Evolutionary conservation across 2,797 vertebrate genomes (phyloP), one percentile per base, ranked within the genome.

Genomic region (Merluccius polli): DNA sequence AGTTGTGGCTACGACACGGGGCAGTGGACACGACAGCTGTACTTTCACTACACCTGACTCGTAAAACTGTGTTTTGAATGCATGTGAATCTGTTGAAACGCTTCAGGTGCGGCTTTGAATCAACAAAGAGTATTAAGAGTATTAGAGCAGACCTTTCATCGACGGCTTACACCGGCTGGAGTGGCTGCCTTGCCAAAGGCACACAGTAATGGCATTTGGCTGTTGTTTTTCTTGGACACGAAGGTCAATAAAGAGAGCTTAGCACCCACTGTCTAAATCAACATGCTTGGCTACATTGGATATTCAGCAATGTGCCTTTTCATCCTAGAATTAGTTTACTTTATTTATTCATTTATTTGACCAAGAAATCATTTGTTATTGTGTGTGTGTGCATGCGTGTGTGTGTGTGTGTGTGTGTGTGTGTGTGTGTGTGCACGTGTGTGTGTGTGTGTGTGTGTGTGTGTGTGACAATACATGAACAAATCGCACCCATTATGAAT

Each of bases 361-460:
- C 27, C 27, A 67, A 52, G 48, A 52, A 44, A 44, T 15, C 41
- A 44, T 44, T 38, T 15, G 41, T 1, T 44, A 16, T 15, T 44
- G 48, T 52, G 48, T 52, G 48, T 65, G 73, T 33, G 70, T 36
- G 77, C 70, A 27, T 29, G 73, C 0, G 36, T 73, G 18, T 69
- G 70, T 73, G 24, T 52, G 41, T 69, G 67, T 30, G 29, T 69
- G 67, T 33, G 30, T 70, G 13, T 69, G 67, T 69, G 67, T 69
- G 67, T 32, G 74, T 74, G 73, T 21, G 74, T 74, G 73, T 21
- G 74, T 83, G 79, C 73, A 65, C 33, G 71, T 74, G 31, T 83
- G 29, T 73, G 73, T 85, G 88, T 86, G 88, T 87, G 84, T 85
- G 74, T 67, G 65, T 82, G 70, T 83, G 84, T 12, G 32, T 24